Evolutionary conservation across 2,888 invertebrate species (phyloP), one percentile per base, ranked within the genome.

Genomic region (Cylloceria caligata): DNA sequence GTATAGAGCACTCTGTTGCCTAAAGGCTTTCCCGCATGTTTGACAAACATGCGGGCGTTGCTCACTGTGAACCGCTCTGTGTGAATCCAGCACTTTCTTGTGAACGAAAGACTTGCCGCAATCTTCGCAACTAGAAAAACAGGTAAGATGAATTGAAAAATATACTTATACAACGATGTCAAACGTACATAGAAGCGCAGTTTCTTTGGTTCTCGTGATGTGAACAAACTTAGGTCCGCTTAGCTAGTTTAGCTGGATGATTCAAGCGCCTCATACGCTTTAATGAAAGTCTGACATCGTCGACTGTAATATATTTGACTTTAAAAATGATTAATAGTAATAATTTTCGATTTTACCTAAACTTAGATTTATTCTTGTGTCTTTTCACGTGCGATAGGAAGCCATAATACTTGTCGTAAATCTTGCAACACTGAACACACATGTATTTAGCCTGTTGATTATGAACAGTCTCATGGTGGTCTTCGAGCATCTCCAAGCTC

Each of bases 381-480:
- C 94, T 93, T 83, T 94, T 93, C 0, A 95, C 95, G 91, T 96
- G 96, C 72, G 94, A 94, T 6, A 96, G 89, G 89, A 96, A 96
- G 3, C 94, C 94, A 80, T 93, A 93, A 90, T 95, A 96, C 87
- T 95, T 95, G 55, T 94, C 94, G 84, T 94, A 94, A 13, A 95
- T 94, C 86, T 94, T 95, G 57, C 95, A 95, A 88, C 96, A 96
- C 87, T 96, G 95, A 21, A 95, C 94, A 88, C 96, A 96, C 87
- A 94, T 94, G 87, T 95, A 96, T 5, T 95, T 94, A 0, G 94
- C 93, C 82, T 94, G 94, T 86, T 95, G 95, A 57, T 94, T 94
- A 86, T 96, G 96, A 0, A 94, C 94, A 6, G 93, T 92, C 83
- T 94, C 94, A 62, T 94, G 94, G 88, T 96, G 96, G 0, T 94